Evolutionary conservation across 2,888 invertebrate genomes (phyloP), one percentile per base, ranked within the genome.

Genomic region (Athripsodes cinereus): DNA sequence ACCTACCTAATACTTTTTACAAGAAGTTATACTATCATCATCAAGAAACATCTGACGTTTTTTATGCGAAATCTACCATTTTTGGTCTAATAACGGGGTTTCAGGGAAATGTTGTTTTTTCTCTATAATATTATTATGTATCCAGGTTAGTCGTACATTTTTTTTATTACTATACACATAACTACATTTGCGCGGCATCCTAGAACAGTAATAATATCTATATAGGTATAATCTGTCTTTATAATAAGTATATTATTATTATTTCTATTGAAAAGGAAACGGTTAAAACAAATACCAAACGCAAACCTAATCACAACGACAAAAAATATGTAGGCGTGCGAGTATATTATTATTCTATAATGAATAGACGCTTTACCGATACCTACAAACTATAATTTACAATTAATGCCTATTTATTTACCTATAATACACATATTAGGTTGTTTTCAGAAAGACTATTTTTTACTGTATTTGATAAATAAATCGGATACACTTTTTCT

Each of bases 11-110:
- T 6, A 6, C 11, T 40, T 13, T n/a, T 8, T 16, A 3, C 40
- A 40, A 13, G 13, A n/a, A 40, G 40, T n/a, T 3, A 31, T 6
- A n/a, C 40, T 40, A 40, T 40, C 40, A 31, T 31, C 57, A 55
- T 56, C 58, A 52, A 53, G 49, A 60, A 58, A 63, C 63, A 63
- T 63, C 63, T 63, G 63, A 63, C 61, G 58, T 60, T 63, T 63
- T 62, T 63, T 60, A 59, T 46, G 59, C 61, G 61, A 59, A 59
- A 40, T 57, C 57, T 56, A 58, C 55, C 53, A 55, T 53, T 61
- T 61, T 63, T 57, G 53, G 53, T 53, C 57, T 61, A 61, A 63
- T 60, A 60, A 63, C 57, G 52, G 63, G 63, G 22, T 59, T 60
- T 60, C 48, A 40, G 60, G 58, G 60, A 48, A 40, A 35, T 48